Percentiles rank a stretch among this genome's conserved stretches.
These are phyloP conservation scores for Drosophila siamana DNA, from an alignment of 2,888 invertebrate genomes.

Conservation along the genomic window DNA sequence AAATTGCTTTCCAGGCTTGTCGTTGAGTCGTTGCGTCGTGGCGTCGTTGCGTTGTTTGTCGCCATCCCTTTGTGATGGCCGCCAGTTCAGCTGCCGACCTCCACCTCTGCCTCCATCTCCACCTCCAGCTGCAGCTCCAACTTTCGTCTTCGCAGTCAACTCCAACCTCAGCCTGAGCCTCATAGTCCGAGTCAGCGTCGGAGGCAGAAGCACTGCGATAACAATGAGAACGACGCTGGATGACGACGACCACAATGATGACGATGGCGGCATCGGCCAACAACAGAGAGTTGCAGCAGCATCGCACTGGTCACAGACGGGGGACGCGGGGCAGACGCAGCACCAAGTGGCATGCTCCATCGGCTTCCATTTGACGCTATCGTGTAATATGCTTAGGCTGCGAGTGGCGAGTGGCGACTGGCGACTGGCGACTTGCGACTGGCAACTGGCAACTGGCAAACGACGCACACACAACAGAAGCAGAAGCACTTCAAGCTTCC, in stretches of 20 bases:
- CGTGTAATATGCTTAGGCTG: slow-evolving; percentile 78
- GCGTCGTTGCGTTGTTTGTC: slow-evolving; percentile 21
- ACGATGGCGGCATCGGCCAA: slow-evolving; percentile 45
- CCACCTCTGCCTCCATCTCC: slow-evolving; percentile 3
- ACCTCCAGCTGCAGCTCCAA: slow-evolving; percentile 11
- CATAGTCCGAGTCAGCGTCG: slow-evolving; percentile 32
- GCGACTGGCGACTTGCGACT: slow-evolving; percentile 32
- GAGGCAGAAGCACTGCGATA: slow-evolving; percentile 68
- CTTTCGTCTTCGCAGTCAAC: neutral
- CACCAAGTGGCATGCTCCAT: slow-evolving; percentile 57
- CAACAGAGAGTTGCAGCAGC: slow-evolving; percentile 22
- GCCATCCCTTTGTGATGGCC: slow-evolving; percentile 66
- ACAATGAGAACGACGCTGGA: slow-evolving; percentile 66
- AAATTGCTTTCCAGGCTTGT: slow-evolving; percentile 64
- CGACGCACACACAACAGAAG: slow-evolving; percentile 34
- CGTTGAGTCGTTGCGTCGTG: too few species aligned
- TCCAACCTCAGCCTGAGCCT: slow-evolving; percentile 6
- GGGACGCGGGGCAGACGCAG: neutral
- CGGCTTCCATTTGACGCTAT: slow-evolving; percentile 78
- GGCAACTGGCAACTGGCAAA: slow-evolving; percentile 41
- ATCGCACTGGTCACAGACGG: neutral
- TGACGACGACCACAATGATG: slow-evolving; percentile 60
- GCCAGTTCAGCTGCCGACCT: slow-evolving; percentile 53
- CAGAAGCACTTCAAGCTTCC: slow-evolving; percentile 49
- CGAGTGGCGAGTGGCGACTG: slow-evolving; percentile 42